Evolutionary conservation across 2,797 vertebrate genomes (phyloP).

Genomic region (Cyclura pinguis): DNA sequence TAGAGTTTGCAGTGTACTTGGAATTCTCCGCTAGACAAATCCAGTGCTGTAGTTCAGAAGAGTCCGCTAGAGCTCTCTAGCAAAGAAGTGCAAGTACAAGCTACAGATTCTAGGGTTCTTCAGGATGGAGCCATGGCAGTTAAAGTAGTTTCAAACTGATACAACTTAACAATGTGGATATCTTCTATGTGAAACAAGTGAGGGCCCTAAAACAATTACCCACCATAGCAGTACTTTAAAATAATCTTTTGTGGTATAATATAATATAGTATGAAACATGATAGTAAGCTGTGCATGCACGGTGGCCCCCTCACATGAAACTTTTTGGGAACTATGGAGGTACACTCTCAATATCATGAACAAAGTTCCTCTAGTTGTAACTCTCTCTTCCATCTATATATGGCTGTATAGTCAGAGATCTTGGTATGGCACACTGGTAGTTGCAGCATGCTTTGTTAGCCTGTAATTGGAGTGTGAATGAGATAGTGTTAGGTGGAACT

Average conservation of each 20-base stretch:
- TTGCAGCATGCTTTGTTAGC: background rate
- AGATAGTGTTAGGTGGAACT: background rate
- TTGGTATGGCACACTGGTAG: background rate
- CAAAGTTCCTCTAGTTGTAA: constrained; percentile 9
- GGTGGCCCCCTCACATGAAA: background rate
- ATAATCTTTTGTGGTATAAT: background rate
- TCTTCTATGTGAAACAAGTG: constrained; percentile 15
- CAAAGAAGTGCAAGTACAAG: too few species aligned
- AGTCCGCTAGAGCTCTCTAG: too few species aligned
- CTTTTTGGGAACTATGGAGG: background rate
- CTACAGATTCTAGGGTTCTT: too few species aligned
- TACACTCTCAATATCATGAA: background rate
- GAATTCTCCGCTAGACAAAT: too few species aligned
- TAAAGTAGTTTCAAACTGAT: too few species aligned
- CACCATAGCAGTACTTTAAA: constrained; percentile 14
- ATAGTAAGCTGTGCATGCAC: constrained; percentile 22
- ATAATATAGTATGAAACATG: background rate
- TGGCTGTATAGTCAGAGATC: constrained; percentile 11
- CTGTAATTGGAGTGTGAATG: constrained; percentile 7
- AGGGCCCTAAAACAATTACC: constrained; percentile 26
- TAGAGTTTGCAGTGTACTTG: too few species aligned
- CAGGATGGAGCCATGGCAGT: too few species aligned
- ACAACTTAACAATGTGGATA: too few species aligned
- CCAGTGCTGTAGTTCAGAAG: too few species aligned
- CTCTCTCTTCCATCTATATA: background rate